Percentiles rank a stretch among this genome's conserved stretches.
Evolutionary conservation across 2,797 vertebrate genomes (phyloP).

Genomic region (Sciurus carolinensis): DNA sequence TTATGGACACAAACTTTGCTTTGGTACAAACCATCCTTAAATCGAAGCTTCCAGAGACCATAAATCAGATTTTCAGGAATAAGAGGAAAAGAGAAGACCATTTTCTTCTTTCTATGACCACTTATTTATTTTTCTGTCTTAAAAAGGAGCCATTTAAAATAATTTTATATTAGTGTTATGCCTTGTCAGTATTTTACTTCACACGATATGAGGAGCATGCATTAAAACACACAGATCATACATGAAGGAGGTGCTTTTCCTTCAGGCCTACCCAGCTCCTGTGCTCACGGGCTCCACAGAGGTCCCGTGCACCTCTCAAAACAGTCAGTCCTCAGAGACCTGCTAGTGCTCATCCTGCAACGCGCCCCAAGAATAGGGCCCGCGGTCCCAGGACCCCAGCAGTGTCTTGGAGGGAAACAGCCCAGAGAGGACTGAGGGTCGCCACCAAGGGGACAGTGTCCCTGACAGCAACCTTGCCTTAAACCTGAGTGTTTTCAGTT

Average conservation of each 20-base stretch:
- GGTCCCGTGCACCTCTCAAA: neutral
- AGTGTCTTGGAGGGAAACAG: neutral
- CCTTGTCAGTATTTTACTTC: neutral
- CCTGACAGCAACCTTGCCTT: neutral
- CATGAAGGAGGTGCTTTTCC: neutral
- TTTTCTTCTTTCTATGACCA: neutral
- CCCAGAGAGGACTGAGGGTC: neutral
- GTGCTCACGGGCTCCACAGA: neutral
- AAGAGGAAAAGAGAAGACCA: neutral
- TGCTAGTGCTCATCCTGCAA: neutral
- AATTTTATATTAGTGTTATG: neutral
- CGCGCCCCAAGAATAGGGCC: neutral
- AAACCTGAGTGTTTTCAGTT: neutral
- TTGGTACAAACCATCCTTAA: neutral
- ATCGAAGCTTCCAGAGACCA: neutral
- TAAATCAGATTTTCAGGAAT: neutral
- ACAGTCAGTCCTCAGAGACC: neutral
- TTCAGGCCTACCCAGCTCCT: neutral
- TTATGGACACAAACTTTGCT: neutral
- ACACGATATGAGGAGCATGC: neutral
- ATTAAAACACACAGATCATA: neutral
- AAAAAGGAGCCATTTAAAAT: neutral
- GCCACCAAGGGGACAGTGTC: rapidly evolving
- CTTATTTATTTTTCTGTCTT: neutral
- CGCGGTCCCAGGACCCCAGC: neutral